These are phyloP conservation scores for Silurus lanzhouensis DNA, from an alignment of 2,797 vertebrate genomes.

Conservation along the genomic window DNA sequence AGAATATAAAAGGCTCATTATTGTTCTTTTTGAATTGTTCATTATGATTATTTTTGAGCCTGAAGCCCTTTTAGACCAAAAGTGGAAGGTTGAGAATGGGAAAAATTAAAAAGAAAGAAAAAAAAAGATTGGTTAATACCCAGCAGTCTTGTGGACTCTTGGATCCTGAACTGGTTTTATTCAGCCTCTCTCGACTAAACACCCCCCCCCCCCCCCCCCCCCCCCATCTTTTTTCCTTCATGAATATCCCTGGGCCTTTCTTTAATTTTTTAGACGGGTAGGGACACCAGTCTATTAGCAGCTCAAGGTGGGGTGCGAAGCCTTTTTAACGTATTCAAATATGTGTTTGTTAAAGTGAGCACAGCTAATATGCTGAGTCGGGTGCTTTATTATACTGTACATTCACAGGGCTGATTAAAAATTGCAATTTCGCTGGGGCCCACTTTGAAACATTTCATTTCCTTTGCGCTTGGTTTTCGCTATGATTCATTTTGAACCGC, in stretches of 20 bases:
- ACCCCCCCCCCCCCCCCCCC: neutral
- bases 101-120: slow-evolving; percentile 27
- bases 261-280: slow-evolving; percentile 43
- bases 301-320: slow-evolving; percentile 39
- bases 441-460: slow-evolving; percentile 24
- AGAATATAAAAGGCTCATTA: slow-evolving; percentile 69
- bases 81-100: slow-evolving; percentile 47
- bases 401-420: slow-evolving; percentile 27
- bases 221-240: neutral
- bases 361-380: slow-evolving; percentile 37
- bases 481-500: slow-evolving; percentile 22
- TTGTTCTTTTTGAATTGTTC: slow-evolving; percentile 69
- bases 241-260: slow-evolving; percentile 52
- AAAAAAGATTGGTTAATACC: slow-evolving; percentile 55
- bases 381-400: slow-evolving; percentile 27
- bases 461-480: slow-evolving; percentile 2
- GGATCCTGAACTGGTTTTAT: slow-evolving; percentile 37
- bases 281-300: slow-evolving; percentile 43
- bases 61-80: slow-evolving; percentile 60
- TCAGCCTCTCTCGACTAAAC: neutral
- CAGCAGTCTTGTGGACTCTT: slow-evolving; percentile 46
- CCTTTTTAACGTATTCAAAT: slow-evolving; percentile 56
- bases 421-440: slow-evolving; percentile 21
- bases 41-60: slow-evolving; percentile 67
- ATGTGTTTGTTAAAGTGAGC: slow-evolving; percentile 53